These are phyloP conservation scores for Mythimna pallens DNA, from an alignment of 2,888 invertebrate genomes.

Conservation along the genomic window DNA sequence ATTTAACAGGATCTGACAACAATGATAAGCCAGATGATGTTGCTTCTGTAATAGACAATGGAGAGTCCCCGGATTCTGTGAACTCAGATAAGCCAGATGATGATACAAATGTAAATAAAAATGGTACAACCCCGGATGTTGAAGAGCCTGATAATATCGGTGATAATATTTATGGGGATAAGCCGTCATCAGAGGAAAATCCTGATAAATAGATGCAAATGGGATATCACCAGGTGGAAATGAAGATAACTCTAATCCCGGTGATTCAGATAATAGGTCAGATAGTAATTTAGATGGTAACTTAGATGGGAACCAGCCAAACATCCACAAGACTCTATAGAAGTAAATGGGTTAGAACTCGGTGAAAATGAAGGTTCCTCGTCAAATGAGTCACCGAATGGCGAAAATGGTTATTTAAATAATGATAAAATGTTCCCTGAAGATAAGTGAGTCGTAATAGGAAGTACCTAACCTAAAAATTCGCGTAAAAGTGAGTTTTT, in stretches of 20 bases:
- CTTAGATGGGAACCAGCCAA: background rate
- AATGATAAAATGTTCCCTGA: background rate
- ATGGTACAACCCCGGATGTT: background rate
- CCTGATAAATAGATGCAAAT: background rate
- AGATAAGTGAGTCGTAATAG: background rate
- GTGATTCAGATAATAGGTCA: background rate
- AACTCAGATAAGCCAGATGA: slow-evolving; percentile 22
- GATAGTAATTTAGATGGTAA: background rate
- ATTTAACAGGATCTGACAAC: background rate
- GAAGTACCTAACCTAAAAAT: too few species aligned
- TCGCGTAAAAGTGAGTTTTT: too few species aligned
- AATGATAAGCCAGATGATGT: slow-evolving; percentile 31
- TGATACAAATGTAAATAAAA: slow-evolving; percentile 12
- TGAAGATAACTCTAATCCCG: background rate
- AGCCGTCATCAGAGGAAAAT: background rate
- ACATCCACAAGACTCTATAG: background rate
- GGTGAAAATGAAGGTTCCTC: background rate
- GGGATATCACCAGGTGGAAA: background rate
- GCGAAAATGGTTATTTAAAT: slow-evolving; percentile 21
- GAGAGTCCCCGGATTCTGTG: background rate
- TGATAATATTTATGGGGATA: background rate
- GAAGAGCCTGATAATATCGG: slow-evolving; percentile 3
- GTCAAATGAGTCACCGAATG: background rate
- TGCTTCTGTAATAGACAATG: background rate
- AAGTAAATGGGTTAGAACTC: slow-evolving; percentile 24